Evolutionary conservation across 2,888 invertebrate genomes (phyloP).

Genomic region (Gastrophysa polygoni): DNA sequence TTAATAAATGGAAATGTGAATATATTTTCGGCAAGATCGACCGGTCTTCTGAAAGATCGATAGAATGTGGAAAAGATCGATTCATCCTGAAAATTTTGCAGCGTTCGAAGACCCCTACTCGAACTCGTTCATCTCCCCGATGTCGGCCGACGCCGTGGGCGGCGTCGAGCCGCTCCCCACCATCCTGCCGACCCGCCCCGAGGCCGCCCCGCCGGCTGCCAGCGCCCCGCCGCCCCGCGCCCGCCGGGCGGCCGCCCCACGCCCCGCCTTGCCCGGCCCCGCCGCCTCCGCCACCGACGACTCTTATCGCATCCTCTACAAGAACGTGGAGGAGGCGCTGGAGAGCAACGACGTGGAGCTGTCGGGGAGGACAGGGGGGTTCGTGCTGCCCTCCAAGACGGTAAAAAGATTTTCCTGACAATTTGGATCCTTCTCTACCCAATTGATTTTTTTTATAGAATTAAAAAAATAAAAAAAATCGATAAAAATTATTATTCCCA

Average conservation of each 20-base stretch:
- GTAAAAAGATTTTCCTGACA: constrained; percentile 38
- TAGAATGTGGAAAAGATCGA: too few species aligned
- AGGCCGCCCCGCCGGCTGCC: constrained; percentile 35
- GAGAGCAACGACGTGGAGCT: constrained; percentile 61
- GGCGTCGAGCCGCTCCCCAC: constrained; percentile 8
- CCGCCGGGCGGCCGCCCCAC: constrained; percentile 53
- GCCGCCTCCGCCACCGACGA: constrained; percentile 61
- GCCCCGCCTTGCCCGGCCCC: constrained; percentile 65
- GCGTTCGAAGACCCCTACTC: constrained; percentile 64
- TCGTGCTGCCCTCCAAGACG: constrained; percentile 66
- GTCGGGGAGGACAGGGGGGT: constrained; percentile 51
- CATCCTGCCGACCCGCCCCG: constrained; percentile 44
- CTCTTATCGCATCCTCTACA: constrained; percentile 60
- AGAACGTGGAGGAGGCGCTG: constrained; percentile 63
- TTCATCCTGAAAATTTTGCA: constrained; percentile 49
- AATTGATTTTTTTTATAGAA: too few species aligned
- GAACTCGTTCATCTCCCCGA: constrained; percentile 74
- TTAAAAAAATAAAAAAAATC: too few species aligned
- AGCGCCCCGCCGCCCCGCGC: constrained; percentile 34
- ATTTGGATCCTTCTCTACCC: too few species aligned
- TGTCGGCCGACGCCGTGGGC: constrained; percentile 59
- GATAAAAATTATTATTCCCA: too few species aligned
- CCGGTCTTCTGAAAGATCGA: too few species aligned
- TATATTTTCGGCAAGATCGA: too few species aligned
- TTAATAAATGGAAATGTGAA: too few species aligned